These are phyloP conservation scores for Microplitis manilae DNA, from an alignment of 2,888 invertebrate species.

Conservation along the genomic window DNA sequence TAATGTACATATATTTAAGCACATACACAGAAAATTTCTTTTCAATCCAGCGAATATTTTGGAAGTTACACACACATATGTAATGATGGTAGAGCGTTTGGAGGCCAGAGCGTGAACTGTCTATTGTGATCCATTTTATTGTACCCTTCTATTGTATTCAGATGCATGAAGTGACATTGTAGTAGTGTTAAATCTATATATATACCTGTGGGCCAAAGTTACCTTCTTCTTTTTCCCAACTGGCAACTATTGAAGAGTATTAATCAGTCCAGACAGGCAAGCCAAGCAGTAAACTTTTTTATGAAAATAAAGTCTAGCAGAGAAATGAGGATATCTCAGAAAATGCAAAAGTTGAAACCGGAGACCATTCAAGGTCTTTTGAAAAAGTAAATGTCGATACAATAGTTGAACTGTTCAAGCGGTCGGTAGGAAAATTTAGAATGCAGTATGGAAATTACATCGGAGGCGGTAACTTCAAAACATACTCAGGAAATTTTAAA, in stretches of 20 bases:
- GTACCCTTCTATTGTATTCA: neutral
- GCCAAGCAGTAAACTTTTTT: slow-evolving; percentile 3
- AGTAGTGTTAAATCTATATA: neutral
- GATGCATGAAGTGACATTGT: neutral
- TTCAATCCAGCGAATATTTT: slow-evolving; percentile 37
- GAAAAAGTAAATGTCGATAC: too few species aligned
- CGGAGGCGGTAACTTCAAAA: too few species aligned
- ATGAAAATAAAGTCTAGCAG: neutral
- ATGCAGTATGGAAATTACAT: too few species aligned
- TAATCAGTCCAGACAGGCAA: neutral
- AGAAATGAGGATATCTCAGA: neutral
- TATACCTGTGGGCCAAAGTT: too few species aligned
- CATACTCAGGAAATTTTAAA: too few species aligned
- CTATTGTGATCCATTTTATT: neutral
- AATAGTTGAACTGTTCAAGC: too few species aligned
- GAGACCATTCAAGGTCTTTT: too few species aligned
- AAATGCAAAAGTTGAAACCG: neutral
- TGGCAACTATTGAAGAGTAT: too few species aligned
- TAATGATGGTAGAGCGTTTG: slow-evolving; percentile 10
- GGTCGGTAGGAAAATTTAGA: too few species aligned
- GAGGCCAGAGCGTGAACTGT: neutral
- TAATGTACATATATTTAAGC: too few species aligned
- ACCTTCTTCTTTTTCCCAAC: too few species aligned
- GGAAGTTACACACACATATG: slow-evolving; percentile 36
- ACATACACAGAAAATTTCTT: neutral